These are phyloP conservation scores for Sciurus vulgaris DNA, from an alignment of 2,797 vertebrate genomes.

Conservation along the genomic window DNA sequence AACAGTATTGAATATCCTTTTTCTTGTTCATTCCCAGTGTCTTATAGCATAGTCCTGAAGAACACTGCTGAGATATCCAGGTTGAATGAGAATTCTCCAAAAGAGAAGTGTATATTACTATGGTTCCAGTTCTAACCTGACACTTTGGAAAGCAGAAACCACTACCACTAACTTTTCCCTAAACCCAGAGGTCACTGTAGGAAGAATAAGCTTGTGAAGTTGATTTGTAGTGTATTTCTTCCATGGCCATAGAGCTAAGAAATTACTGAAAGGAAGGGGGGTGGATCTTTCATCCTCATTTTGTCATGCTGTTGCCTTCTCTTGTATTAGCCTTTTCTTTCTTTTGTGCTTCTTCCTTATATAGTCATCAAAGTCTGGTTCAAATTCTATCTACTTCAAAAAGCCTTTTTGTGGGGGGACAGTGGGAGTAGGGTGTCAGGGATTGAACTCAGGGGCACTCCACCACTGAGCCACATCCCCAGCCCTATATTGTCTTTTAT, in stretches of 20 bases:
- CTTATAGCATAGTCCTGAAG: neutral
- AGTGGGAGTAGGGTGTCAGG: too few species aligned
- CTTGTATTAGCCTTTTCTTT: neutral
- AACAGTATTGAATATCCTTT: neutral
- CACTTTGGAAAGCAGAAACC: neutral
- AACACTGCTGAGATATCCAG: neutral
- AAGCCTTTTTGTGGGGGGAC: neutral
- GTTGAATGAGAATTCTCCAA: neutral
- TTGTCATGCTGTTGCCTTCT: neutral
- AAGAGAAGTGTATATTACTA: neutral
- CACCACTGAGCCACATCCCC: too few species aligned
- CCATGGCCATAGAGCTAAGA: neutral
- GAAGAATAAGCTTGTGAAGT: neutral
- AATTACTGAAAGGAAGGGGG: too few species aligned
- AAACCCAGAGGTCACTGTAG: neutral
- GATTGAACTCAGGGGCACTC: too few species aligned
- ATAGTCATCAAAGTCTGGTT: neutral
- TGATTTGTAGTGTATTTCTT: neutral
- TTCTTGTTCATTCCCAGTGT: neutral
- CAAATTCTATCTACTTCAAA: neutral
- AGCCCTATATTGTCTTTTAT: too few species aligned
- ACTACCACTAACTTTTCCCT: neutral
- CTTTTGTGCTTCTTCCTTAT: neutral
- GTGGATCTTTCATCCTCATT: neutral
- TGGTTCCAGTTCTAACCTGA: neutral